Evolutionary conservation across 2,888 invertebrate genomes (phyloP), one percentile per base, ranked within the genome.

Genomic region (Agrotis clavis): DNA sequence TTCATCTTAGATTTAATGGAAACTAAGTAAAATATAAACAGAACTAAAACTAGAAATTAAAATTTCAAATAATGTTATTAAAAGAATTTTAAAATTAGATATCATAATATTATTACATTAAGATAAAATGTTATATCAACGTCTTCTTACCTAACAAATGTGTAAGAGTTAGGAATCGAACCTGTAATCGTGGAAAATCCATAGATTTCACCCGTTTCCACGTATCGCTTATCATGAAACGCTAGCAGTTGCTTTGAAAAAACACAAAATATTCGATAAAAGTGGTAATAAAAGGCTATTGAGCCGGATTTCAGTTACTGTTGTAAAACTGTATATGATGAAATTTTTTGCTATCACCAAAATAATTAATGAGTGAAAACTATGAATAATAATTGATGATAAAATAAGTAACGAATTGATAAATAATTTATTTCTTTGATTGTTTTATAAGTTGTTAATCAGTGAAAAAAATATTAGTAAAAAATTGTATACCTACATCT

Each of bases 251-350:
- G 60, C 56, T 78, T 66, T n/a, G 66, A 68, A 74, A 11, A 35
- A 75, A 77, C 67, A 47, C 68, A 68, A 77, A 82, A 69, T 72
- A 66, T 67, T 59, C 59, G 81, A 81, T 81, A 78, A 81, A 41
- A 81, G 16, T 14, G 16, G 67, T 45, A 11, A 69, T 78, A 71
- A 81, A 79, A 74, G 35, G 14, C 63, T 30, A 71, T 35, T 35
- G 48, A 71, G 50, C 47, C 56, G 60, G 62, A 71, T 61, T 81
- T 71, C 57, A 77, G 61, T 11, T 25, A 25, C 25, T 25, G 25
- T 25, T 48, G 21, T 67, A 77, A 74, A 81, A 71, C 45, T 53
- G 50, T 53, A 60, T 47, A 16, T 16, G 74, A 47, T 67, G 50
- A 45, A 74, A 69, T 81, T 81, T 77, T 11, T 11, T 48, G 56